phyloP scores from a whole-genome alignment of 2,888 invertebrate species.

The Parasteatoda lunata region DNA sequence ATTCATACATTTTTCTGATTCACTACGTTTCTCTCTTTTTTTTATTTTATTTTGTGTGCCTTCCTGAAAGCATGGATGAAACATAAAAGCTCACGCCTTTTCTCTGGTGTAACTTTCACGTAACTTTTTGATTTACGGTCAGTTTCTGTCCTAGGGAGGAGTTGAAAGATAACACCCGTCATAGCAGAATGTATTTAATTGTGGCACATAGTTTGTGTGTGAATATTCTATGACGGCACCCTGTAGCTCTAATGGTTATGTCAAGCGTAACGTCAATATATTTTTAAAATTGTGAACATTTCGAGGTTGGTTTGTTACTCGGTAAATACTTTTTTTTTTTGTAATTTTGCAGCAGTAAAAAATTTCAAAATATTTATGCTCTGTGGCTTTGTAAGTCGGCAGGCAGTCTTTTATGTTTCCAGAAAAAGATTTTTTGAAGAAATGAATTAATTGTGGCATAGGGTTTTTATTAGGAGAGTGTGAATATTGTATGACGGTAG shows the following conservation, averaged over 20 bases:
- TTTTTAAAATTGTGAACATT: not conserved
- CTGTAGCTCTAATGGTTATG: not conserved
- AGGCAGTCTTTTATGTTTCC: no score
- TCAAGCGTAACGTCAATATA: slow-evolving; percentile 1
- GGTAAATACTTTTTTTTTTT: no score
- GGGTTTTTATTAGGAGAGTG: no score
- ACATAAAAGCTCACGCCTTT: slow-evolving; percentile 36
- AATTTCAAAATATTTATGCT: no score
- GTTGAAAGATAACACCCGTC: slow-evolving; percentile 26
- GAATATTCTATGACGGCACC: not conserved
- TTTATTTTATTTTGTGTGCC: not conserved
- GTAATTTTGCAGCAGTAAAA: no score
- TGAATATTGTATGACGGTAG: no score
- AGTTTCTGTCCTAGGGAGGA: not conserved
- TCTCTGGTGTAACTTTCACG: not conserved
- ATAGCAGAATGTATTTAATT: slow-evolving; percentile 23
- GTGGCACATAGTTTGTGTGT: not conserved
- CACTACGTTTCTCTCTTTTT: slow-evolving; percentile 13
- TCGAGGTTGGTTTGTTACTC: no score
- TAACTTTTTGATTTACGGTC: slow-evolving; percentile 30
- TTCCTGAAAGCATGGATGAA: not conserved
- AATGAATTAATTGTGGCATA: no score
- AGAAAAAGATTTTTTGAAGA: no score
- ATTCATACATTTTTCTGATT: slow-evolving; percentile 42
- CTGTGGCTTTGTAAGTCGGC: no score